Conservation (phyloP, 2,113 vertebrate genomes). For the Nettapus auritus region DNA sequence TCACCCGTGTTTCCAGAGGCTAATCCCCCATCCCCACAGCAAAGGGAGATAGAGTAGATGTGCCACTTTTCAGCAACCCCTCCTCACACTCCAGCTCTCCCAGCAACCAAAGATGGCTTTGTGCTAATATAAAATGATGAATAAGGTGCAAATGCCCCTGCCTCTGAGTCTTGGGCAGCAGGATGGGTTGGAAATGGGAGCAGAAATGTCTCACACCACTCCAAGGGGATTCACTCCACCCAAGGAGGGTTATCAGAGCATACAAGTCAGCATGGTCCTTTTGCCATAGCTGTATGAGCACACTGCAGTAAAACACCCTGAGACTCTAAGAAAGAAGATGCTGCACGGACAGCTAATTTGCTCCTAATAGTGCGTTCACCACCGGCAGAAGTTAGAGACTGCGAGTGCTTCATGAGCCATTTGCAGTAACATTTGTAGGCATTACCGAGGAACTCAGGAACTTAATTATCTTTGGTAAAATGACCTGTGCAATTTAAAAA, state of each 20-base stretch:
- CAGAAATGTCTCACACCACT: background rate
- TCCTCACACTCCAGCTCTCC: background rate
- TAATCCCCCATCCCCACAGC: background rate
- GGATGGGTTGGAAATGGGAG: background rate
- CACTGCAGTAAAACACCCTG: background rate
- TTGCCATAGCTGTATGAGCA: background rate
- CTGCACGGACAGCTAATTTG: background rate
- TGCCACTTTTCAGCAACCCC: background rate
- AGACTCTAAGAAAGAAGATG: background rate
- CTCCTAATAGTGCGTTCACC: slow-evolving; percentile 18
- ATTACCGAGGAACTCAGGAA: background rate
- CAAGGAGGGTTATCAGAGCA: slow-evolving; percentile 9
- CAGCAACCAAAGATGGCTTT: background rate
- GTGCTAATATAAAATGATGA: background rate
- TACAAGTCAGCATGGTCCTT: background rate
- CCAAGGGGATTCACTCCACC: background rate
- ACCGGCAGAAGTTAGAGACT: background rate
- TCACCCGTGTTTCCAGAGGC: background rate
- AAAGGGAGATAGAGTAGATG: background rate
- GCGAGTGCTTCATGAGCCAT: slow-evolving; percentile 25
- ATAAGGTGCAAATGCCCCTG: background rate
- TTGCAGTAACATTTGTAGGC: slow-evolving; percentile 5
- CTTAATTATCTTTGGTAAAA: slow-evolving; percentile 47
- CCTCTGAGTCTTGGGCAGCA: background rate
- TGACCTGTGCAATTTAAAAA: slow-evolving; percentile 36